Conservation (phyloP, 2,888 invertebrate genomes). For the Apantesis nais region DNA sequence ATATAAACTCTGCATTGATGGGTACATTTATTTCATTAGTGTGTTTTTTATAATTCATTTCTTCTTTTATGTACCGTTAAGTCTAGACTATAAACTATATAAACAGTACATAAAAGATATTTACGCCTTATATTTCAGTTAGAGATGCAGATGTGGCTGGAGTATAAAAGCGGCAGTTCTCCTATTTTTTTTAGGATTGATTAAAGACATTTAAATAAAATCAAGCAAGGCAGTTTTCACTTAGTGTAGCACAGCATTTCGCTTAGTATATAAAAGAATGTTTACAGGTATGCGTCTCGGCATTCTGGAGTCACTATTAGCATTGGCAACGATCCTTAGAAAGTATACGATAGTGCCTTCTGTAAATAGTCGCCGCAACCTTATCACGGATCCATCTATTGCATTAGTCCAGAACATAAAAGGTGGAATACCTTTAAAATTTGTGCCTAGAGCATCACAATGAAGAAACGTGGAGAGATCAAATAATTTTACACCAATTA, state of each 20-base stretch:
- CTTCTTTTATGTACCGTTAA: too few species aligned
- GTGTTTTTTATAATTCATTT: too few species aligned
- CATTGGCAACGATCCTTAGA: slow-evolving; percentile 38
- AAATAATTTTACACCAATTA: not conserved
- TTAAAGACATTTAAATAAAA: too few species aligned
- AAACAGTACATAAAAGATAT: too few species aligned
- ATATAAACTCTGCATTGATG: too few species aligned
- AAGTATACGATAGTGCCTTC: slow-evolving; percentile 38
- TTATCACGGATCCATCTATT: slow-evolving; percentile 28
- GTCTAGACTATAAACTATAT: too few species aligned
- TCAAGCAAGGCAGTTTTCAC: not conserved
- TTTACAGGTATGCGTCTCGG: slow-evolving; percentile 44
- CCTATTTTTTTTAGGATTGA: too few species aligned
- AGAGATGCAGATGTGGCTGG: too few species aligned
- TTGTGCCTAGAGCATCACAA: slow-evolving; percentile 2
- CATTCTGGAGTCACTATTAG: slow-evolving; percentile 39
- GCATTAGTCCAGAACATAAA: slow-evolving; percentile 19
- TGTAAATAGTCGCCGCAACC: slow-evolving; percentile 24
- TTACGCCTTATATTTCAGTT: too few species aligned
- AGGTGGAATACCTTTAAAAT: slow-evolving; percentile 17
- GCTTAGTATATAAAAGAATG: not conserved
- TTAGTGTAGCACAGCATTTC: too few species aligned
- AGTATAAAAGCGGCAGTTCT: too few species aligned
- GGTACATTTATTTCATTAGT: too few species aligned
- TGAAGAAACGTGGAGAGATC: not conserved